Conservation (phyloP, 2,888 invertebrate species). For the Frankliniella fusca region DNA sequence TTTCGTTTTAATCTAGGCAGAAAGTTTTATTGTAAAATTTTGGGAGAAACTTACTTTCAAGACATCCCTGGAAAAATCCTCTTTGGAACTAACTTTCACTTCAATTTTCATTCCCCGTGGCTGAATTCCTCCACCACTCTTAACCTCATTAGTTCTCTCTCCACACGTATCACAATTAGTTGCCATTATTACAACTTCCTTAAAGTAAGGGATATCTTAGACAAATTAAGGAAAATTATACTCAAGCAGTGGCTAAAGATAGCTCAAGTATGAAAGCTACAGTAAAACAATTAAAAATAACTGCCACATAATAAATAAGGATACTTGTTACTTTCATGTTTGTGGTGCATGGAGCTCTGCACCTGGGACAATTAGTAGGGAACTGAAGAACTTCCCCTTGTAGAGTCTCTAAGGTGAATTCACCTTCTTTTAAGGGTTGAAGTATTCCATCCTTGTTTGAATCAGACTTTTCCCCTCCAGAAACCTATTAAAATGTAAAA, state of each 20-base stretch:
- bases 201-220: constrained; percentile 88
- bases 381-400: constrained; percentile 75
- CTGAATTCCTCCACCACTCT: constrained; percentile 87
- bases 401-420: constrained; percentile 62
- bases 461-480: not conserved
- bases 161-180: constrained; percentile 90
- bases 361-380: constrained; percentile 79
- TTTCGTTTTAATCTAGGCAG: constrained; percentile 30
- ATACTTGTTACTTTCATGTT: constrained; percentile 90
- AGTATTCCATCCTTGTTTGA: constrained; percentile 45
- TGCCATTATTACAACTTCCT: constrained; percentile 97
- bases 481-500: not conserved
- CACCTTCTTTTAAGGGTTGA: constrained; percentile 56
- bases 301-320: constrained; percentile 42
- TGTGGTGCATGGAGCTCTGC: constrained; percentile 76
- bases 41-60: constrained; percentile 62
- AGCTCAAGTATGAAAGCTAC: not conserved
- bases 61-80: constrained; percentile 89
- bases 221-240: constrained; percentile 40
- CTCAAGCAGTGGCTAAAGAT: not conserved
- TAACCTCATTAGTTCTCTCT: constrained; percentile 90
- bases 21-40: constrained; percentile 24
- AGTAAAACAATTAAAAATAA: constrained; percentile 5
- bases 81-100: constrained; percentile 61
- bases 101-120: constrained; percentile 72